Base-by-base conservation (phyloP, 2,113 vertebrate species). In the Neogale vison region DNA sequence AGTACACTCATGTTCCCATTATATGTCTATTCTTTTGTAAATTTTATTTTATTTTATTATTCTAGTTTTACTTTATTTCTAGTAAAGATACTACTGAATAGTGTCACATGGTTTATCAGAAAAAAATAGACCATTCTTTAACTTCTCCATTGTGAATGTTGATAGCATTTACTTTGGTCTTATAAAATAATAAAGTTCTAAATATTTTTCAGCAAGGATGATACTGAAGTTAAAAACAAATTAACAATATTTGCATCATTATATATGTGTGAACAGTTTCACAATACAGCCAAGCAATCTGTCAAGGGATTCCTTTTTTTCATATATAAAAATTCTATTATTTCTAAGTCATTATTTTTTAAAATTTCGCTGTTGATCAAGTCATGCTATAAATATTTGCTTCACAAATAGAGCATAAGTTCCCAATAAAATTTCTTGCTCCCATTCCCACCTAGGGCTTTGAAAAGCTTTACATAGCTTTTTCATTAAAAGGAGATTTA, bases 171-270 rank as follows among this genome's bases (percentile, higher is more conserved):
- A 45, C 20, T 59, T 82, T 87, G 11, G 21, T 80, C 79, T 91
- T 47, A 88, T 84, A 93, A 63, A 20, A 59, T 9, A 88, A 55
- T 87, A 93, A 96, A 50, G 10, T 88, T 24, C 17, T 88, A 90
- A 91, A 72, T 72, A 18, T n/a, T 88, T 93, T 95, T 8, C 14
- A 47, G 6, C 79, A 36, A 57, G 21, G 20, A 82, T 79, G 39
- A 83, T 77, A 39, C 9, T 79, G 91, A 93, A 71, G 15, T 11
- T 63, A 93, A 88, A 96, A 77, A n/a, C 15, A 90, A 93, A 93
- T 71, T 39, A 86, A 76, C 3, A 71, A 39, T 24, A 86, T 67
- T 95, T 89, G 31, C 20, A 65, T 59, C 55, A 81, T 80, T 86
- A 26, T 77, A 57, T 63, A 4, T 39, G 20, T 57, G 12, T 31